Conservation (phyloP, 2,113 vertebrate genomes). For the Bambusicola thoracicus region DNA sequence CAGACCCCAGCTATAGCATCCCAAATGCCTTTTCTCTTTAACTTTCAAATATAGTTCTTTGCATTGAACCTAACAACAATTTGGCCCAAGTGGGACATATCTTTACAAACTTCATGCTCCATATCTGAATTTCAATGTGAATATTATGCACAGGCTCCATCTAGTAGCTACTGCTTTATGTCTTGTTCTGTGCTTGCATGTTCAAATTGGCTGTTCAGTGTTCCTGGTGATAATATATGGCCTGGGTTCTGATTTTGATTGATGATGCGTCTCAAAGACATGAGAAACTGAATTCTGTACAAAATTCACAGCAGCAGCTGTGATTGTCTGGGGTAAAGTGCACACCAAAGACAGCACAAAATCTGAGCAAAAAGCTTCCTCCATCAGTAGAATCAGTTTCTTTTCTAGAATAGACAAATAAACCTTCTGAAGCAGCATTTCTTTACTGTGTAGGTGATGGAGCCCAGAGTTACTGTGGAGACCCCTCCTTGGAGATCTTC, state of each 20-base stretch:
- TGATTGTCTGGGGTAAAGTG: background rate
- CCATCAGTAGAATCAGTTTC: background rate
- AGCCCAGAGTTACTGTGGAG: background rate
- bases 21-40: background rate
- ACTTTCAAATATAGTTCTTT: background rate
- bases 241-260: background rate
- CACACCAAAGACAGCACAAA: background rate
- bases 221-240: background rate
- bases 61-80: background rate
- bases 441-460: background rate
- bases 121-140: background rate
- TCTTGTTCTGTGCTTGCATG: background rate
- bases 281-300: background rate
- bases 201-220: background rate
- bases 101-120: background rate
- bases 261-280: background rate
- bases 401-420: background rate
- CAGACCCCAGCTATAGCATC: background rate
- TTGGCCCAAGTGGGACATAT: background rate
- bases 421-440: background rate
- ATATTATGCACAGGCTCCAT: background rate
- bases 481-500: background rate
- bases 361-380: background rate
- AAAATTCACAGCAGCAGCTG: conserved; percentile 5
- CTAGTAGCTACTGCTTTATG: background rate